Conservation (phyloP, 2,113 vertebrate species). For the Marmota monax region DNA sequence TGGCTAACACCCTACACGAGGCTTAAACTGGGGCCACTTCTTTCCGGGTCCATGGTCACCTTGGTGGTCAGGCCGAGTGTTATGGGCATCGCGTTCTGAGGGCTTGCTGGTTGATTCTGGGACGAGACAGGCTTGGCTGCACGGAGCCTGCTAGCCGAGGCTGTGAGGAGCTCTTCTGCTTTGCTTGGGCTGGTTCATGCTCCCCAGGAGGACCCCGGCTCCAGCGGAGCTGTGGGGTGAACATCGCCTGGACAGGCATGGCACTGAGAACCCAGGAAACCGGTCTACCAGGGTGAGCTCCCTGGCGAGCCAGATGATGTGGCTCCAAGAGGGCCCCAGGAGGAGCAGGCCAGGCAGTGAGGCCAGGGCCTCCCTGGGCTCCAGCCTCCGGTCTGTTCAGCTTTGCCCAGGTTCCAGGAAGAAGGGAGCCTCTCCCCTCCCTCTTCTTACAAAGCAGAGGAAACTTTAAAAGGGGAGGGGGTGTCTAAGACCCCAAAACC, state of each 20-base stretch:
- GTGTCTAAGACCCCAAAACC: neutral
- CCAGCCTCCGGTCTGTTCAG: too few relatives aligned
- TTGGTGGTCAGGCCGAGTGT: neutral
- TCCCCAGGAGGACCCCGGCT: neutral
- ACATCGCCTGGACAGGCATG: neutral
- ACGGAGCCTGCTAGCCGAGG: neutral
- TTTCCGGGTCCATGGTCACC: neutral
- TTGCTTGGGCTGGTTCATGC: neutral
- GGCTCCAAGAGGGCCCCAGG: too few relatives aligned
- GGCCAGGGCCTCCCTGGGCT: neutral
- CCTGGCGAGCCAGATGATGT: fast-evolving
- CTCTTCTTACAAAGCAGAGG: neutral
- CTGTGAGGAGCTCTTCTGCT: neutral
- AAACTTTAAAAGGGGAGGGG: neutral
- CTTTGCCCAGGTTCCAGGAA: fast-evolving
- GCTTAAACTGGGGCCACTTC: fast-evolving
- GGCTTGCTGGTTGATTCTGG: neutral
- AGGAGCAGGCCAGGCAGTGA: neutral
- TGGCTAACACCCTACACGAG: fast-evolving
- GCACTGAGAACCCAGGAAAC: neutral
- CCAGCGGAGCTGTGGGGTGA: too few relatives aligned
- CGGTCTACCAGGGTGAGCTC: neutral
- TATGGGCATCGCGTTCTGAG: neutral
- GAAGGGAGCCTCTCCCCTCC: too few relatives aligned
- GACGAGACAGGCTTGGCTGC: neutral